Percentiles rank a stretch among this genome's conserved stretches.
These are phyloP conservation scores for Alethe diademata DNA, from an alignment of 2,113 vertebrate species.

Conservation along the genomic window DNA sequence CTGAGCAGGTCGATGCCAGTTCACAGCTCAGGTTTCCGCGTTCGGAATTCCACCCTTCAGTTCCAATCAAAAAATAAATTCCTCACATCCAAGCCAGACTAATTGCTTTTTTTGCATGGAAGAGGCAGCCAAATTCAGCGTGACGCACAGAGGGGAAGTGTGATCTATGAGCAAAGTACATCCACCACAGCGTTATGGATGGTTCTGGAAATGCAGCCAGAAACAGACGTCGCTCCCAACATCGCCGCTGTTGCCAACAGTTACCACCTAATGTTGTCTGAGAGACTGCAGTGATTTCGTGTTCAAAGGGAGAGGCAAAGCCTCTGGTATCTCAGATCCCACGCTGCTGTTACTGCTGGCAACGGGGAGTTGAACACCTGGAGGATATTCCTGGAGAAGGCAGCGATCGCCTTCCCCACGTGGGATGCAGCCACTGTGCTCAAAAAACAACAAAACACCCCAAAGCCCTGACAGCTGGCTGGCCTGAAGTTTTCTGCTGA, in stretches of 20 bases:
- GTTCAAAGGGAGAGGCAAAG: background rate
- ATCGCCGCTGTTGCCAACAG: conserved; percentile 28
- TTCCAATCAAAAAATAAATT: conserved; percentile 31
- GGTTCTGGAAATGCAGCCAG: conserved; percentile 29
- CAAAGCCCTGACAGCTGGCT: background rate
- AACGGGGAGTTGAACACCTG: background rate
- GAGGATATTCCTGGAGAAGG: background rate
- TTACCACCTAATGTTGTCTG: conserved; percentile 30
- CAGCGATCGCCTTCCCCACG: accelerated
- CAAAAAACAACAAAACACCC: background rate
- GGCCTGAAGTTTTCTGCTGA: background rate
- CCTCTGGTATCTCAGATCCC: background rate
- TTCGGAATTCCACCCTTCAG: background rate
- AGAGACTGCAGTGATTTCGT: background rate
- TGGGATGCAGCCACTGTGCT: accelerated
- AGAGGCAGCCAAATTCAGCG: conserved; percentile 16
- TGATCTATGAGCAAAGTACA: conserved; percentile 3
- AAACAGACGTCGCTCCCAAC: conserved; percentile 9
- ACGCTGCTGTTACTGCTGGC: background rate
- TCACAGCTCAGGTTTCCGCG: background rate
- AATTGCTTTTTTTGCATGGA: conserved; percentile 17
- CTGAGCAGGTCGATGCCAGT: background rate
- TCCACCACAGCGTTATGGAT: background rate
- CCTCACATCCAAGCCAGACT: background rate
- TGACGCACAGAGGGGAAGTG: conserved; percentile 15